phyloP scores from a whole-genome alignment of 2,797 vertebrate genomes.

The Lindbergichthys nudifrons region DNA sequence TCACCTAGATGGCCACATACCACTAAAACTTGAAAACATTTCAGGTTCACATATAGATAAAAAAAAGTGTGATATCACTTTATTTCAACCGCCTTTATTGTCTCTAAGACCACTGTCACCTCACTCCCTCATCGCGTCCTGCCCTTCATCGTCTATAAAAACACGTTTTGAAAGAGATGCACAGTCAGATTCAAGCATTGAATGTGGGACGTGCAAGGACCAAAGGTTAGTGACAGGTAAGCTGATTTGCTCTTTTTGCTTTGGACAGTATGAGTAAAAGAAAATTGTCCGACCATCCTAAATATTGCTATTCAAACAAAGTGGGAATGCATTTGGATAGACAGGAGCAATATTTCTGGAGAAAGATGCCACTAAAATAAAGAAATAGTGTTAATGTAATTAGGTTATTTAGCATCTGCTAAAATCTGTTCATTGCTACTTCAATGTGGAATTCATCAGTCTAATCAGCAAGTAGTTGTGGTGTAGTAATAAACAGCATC shows the following conservation, averaged over 20 bases:
- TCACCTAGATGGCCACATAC: neutral
- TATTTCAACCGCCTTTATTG: no score
- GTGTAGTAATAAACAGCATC: neutral
- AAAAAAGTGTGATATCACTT: no score
- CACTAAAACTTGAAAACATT: slow-evolving; percentile 35
- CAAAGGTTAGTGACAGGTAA: slow-evolving; percentile 31
- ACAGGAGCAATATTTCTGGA: neutral
- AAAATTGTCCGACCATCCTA: neutral
- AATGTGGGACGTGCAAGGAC: neutral
- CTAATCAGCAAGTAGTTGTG: no score
- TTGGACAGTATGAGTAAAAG: neutral
- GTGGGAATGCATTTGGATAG: neutral
- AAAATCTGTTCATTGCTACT: no score
- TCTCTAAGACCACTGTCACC: neutral
- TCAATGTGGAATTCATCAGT: no score
- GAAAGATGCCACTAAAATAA: no score
- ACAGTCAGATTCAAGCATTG: neutral
- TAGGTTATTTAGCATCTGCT: no score
- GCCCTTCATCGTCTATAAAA: neutral
- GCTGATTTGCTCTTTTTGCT: neutral
- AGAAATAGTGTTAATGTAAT: no score
- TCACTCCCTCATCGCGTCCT: neutral
- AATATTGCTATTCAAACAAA: neutral
- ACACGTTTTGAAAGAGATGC: neutral
- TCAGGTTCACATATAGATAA: no score